Conservation (phyloP, 1,140 invertebrate genomes). For the Cotesia chilonis region DNA sequence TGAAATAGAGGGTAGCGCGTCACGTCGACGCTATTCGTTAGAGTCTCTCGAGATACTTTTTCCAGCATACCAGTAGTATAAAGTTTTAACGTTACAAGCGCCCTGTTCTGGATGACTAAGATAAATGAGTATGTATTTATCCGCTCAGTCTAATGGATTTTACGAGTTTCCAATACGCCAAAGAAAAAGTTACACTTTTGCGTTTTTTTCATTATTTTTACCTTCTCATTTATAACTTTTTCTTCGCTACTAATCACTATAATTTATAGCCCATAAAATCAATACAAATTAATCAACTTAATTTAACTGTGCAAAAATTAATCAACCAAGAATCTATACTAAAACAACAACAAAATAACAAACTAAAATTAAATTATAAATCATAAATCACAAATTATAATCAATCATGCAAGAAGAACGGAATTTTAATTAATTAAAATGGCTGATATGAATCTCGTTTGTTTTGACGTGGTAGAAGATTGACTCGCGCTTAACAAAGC, state of each 20-base stretch:
- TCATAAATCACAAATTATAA: too few relatives aligned
- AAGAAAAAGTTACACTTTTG: background rate
- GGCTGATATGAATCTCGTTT: background rate
- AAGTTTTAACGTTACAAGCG: slow-evolving; percentile 31
- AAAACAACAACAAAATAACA: too few relatives aligned
- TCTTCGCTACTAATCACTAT: background rate
- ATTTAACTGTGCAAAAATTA: too few relatives aligned
- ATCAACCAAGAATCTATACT: too few relatives aligned
- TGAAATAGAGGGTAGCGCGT: slow-evolving; percentile 19
- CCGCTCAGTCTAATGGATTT: slow-evolving; percentile 36
- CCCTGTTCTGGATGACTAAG: slow-evolving; percentile 37
- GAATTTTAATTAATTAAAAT: background rate
- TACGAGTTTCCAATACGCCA: slow-evolving; percentile 37
- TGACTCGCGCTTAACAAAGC: slow-evolving; percentile 19
- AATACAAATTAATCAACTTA: too few relatives aligned
- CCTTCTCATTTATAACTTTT: background rate
- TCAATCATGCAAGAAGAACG: background rate
- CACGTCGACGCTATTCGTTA: slow-evolving; percentile 40
- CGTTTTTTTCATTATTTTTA: slow-evolving; percentile 13
- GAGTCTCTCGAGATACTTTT: slow-evolving; percentile 31
- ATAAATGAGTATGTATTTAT: slow-evolving; percentile 39
- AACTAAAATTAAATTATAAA: too few relatives aligned
- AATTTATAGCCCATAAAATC: too few relatives aligned
- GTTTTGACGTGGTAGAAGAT: background rate
- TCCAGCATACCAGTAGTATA: slow-evolving; percentile 8